Conservation (phyloP, 2,113 vertebrate species). For the Laticauda colubrina region DNA sequence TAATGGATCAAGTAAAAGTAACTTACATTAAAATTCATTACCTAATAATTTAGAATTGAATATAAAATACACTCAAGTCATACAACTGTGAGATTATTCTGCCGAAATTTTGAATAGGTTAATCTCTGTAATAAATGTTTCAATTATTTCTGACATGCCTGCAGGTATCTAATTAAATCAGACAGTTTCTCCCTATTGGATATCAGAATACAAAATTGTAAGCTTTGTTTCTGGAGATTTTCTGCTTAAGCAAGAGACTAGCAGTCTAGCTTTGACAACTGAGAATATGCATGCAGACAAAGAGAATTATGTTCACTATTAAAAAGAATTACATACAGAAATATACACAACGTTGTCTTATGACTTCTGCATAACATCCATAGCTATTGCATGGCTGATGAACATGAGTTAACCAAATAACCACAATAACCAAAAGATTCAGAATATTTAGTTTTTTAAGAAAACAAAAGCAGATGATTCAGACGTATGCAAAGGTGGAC, state of each 20-base stretch:
- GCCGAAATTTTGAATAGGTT: neutral
- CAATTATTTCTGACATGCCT: constrained; percentile 9
- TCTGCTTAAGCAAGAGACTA: constrained; percentile 7
- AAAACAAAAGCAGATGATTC: neutral
- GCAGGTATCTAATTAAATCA: constrained; percentile 5
- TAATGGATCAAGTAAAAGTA: constrained; percentile 1
- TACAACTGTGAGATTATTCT: constrained; percentile 26
- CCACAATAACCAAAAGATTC: neutral
- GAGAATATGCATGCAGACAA: neutral
- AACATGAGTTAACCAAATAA: neutral
- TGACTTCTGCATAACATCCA: neutral
- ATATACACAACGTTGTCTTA: neutral
- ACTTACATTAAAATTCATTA: neutral
- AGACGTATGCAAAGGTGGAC: neutral
- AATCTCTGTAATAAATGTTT: constrained; percentile 8
- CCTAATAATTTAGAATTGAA: constrained; percentile 11
- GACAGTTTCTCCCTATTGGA: neutral
- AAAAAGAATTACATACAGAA: neutral
- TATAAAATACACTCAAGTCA: neutral
- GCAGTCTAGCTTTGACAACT: neutral
- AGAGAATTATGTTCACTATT: neutral
- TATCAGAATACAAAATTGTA: neutral
- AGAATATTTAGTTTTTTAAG: neutral
- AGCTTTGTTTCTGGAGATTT: neutral
- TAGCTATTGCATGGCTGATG: neutral